Evolutionary conservation across 2,113 vertebrate genomes (phyloP).

Genomic region (Turnix velox): DNA sequence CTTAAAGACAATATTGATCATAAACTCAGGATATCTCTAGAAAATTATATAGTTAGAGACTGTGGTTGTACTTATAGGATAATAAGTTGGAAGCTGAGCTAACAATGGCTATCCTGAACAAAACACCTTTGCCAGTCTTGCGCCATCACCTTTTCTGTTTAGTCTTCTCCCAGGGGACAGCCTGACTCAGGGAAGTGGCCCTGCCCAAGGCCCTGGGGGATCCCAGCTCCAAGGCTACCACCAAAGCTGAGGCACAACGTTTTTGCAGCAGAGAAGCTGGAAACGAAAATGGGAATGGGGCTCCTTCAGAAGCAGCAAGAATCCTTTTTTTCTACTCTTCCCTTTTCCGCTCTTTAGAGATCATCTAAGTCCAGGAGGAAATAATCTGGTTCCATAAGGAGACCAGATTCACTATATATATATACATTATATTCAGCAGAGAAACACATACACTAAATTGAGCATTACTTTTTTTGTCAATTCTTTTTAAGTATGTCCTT

Average conservation of each 20-base stretch:
- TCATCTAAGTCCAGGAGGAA: not conserved
- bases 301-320: not conserved
- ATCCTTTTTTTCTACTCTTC: not conserved
- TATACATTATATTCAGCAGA: not conserved
- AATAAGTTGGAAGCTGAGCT: not conserved
- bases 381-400: not conserved
- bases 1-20: not conserved
- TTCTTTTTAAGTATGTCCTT: not conserved
- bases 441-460: not conserved
- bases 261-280: not conserved
- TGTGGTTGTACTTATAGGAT: not conserved
- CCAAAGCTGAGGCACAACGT: not conserved
- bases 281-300: rapidly evolving
- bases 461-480: not conserved
- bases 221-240: not conserved
- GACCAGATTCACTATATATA: no score
- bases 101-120: not conserved
- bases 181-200: not conserved
- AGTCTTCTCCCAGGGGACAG: not conserved
- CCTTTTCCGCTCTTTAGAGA: not conserved
- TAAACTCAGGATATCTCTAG: not conserved
- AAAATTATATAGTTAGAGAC: not conserved
- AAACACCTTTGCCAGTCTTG: not conserved
- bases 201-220: not conserved
- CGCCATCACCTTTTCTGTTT: not conserved